Conservation (phyloP, 2,888 invertebrate genomes). For the Autographa gamma region DNA sequence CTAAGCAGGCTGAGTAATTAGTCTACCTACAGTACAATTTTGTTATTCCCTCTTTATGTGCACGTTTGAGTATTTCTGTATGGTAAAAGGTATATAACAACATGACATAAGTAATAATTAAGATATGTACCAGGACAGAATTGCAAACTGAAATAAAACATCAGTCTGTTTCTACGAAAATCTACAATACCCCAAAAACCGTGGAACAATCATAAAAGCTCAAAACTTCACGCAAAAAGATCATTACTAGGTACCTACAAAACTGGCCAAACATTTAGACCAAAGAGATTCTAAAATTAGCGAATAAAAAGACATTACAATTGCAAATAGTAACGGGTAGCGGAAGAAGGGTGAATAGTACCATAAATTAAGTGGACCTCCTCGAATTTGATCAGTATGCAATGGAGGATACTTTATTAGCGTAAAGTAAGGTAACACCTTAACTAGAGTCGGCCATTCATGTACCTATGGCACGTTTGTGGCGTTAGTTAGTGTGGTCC, state of each 20-base stretch:
- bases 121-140: no score
- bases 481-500: constrained; percentile 35
- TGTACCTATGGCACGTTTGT: constrained; percentile 15
- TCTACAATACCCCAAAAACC: constrained; percentile 13
- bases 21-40: no score
- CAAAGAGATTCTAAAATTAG: constrained; percentile 32
- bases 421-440: constrained; percentile 50
- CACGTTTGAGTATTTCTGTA: no score
- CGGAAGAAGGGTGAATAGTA: constrained; percentile 56
- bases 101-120: no score
- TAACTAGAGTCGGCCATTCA: constrained; percentile 44
- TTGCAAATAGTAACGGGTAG: constrained; percentile 58
- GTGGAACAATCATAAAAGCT: constrained; percentile 37
- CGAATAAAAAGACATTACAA: constrained; percentile 55
- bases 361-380: constrained; percentile 55
- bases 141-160: no score
- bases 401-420: constrained; percentile 49
- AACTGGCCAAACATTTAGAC: not conserved
- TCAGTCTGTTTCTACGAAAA: not conserved
- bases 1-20: no score
- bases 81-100: no score
- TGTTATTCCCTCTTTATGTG: no score
- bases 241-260: constrained; percentile 30
- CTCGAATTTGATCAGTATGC: constrained; percentile 59
- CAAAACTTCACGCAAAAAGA: constrained; percentile 15